phyloP scores from a whole-genome alignment of 2,797 vertebrate genomes.

The Chelidonichthys spinosus region DNA sequence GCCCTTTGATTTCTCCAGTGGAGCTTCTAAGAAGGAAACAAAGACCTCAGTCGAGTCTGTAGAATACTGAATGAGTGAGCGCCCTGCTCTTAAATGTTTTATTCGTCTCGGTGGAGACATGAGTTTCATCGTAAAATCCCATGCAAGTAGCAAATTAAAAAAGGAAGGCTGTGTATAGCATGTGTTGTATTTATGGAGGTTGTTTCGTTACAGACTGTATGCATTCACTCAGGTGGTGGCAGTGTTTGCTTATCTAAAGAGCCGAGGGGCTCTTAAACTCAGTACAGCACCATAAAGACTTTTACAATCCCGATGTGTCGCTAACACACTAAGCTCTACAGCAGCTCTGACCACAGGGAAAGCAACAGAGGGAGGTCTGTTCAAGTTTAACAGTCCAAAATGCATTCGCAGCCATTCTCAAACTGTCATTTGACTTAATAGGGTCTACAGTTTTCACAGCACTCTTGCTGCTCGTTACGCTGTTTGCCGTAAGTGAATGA shows the following conservation, averaged over 20 bases:
- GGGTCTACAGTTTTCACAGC: conserved; percentile 31
- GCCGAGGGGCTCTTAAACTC: conserved; percentile 29
- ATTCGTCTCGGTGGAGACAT: conserved; percentile 3
- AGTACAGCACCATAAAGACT: conserved; percentile 44
- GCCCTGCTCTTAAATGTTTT: conserved; percentile 11
- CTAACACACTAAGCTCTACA: conserved; percentile 32
- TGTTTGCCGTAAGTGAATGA: conserved; percentile 9
- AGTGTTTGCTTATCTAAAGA: conserved; percentile 44
- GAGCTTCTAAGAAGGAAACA: conserved; percentile 33
- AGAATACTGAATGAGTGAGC: conserved; percentile 34
- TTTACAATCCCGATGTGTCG: conserved; percentile 60
- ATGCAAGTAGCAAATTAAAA: conserved; percentile 2
- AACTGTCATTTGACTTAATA: conserved; percentile 40
- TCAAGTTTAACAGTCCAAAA: conserved; percentile 56
- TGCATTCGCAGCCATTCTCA: conserved; percentile 52
- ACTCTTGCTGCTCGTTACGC: conserved; percentile 42
- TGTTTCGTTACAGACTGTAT: not conserved
- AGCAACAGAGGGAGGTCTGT: conserved; percentile 54
- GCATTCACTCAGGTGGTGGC: conserved; percentile 51
- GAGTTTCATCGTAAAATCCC: conserved; percentile 11
- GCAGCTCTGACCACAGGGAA: conserved; percentile 35
- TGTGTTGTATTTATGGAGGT: not conserved
- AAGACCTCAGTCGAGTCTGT: conserved; percentile 12
- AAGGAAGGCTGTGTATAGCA: not conserved
- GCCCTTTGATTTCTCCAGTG: conserved; percentile 58